Conservation (phyloP, 2,888 invertebrate genomes). For the Agrochola macilenta region DNA sequence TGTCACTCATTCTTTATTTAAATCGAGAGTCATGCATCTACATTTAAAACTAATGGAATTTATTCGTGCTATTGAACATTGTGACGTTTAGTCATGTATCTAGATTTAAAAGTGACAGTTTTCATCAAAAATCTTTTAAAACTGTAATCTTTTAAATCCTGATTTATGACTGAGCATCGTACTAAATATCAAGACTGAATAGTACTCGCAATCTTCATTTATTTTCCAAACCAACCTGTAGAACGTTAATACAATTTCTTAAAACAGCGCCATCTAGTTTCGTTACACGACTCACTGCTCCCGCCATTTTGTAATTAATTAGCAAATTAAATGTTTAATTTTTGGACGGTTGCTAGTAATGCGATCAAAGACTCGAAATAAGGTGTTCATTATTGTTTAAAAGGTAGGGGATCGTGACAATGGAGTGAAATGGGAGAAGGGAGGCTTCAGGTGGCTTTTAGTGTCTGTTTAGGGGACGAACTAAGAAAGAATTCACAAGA, state of each 20-base stretch:
- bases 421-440: slow-evolving; percentile 38
- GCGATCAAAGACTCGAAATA: slow-evolving; percentile 61
- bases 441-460: slow-evolving; percentile 54
- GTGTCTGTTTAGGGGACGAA: slow-evolving; percentile 26
- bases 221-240: slow-evolving; percentile 13
- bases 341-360: slow-evolving; percentile 50
- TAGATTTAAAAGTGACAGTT: slow-evolving; percentile 11
- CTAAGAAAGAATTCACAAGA: slow-evolving; percentile 15
- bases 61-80: slow-evolving; percentile 8
- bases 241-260: slow-evolving; percentile 25
- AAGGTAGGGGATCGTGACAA: slow-evolving; percentile 53
- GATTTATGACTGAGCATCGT: slow-evolving; percentile 17
- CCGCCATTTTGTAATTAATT: slow-evolving; percentile 54
- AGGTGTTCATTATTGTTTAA: slow-evolving; percentile 63
- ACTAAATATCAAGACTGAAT: background rate
- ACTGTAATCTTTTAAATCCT: slow-evolving; percentile 8
- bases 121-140: background rate
- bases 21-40: background rate
- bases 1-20: background rate
- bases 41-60: background rate
- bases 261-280: slow-evolving; percentile 40
- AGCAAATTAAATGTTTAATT: slow-evolving; percentile 56
- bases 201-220: background rate
- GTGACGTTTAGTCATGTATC: background rate
- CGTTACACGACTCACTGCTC: slow-evolving; percentile 2